phyloP scores from a whole-genome alignment of 2,888 invertebrate species.

The Epistrophella euchroma region DNA sequence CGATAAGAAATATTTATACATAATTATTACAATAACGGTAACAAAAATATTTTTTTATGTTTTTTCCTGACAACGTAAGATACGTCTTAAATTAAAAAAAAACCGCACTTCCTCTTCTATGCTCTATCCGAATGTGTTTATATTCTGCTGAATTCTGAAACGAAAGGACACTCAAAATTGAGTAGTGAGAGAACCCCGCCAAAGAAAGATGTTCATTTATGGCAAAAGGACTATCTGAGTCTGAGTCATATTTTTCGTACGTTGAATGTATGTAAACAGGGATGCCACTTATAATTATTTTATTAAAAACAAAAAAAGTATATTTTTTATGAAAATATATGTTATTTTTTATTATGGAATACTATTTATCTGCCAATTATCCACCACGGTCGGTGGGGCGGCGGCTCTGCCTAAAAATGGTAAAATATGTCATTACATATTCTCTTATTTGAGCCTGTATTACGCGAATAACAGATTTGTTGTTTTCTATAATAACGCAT shows the following conservation, averaged over 20 bases:
- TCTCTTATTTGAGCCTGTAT: too few relatives aligned
- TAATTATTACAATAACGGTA: neutral
- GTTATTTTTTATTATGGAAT: too few relatives aligned
- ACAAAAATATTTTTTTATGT: neutral
- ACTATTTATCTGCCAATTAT: too few relatives aligned
- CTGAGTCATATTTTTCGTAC: conserved; percentile 12
- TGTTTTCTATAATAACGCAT: too few relatives aligned
- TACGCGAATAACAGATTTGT: too few relatives aligned
- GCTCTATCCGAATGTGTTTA: conserved; percentile 38
- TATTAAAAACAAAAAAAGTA: too few relatives aligned
- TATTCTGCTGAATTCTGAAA: conserved; percentile 42
- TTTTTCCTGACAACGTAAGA: neutral
- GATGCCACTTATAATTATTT: neutral
- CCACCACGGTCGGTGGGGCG: too few relatives aligned
- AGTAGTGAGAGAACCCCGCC: conserved; percentile 6
- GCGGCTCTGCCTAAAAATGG: too few relatives aligned
- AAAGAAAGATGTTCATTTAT: neutral
- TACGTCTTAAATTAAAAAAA: neutral
- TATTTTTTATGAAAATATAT: too few relatives aligned
- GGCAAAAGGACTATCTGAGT: conserved; percentile 6
- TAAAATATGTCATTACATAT: too few relatives aligned
- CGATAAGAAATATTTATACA: neutral
- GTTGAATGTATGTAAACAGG: neutral
- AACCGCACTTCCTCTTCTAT: conserved; percentile 32
- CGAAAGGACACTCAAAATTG: conserved; percentile 51